Evolutionary conservation across 2,113 vertebrate species (phyloP).

Genomic region (Thamnaconus septentrionalis): DNA sequence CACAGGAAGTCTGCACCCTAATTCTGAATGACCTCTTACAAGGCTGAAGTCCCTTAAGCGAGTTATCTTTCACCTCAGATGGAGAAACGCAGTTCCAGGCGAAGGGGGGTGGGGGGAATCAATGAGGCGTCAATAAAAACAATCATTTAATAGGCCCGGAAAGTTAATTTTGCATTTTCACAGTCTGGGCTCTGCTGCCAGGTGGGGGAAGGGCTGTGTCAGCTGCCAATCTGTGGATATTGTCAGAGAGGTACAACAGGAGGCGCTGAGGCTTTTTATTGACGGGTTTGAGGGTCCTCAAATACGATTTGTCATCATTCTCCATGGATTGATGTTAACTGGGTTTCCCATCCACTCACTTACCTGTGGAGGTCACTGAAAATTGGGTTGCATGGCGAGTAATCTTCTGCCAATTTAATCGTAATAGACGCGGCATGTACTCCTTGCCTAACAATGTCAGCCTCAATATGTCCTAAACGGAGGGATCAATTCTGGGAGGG

Average conservation of each 20-base stretch:
- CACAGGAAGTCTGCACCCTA: constrained; percentile 37
- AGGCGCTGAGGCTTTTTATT: neutral
- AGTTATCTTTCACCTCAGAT: constrained; percentile 61
- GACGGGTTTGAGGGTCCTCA: constrained; percentile 20
- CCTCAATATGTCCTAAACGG: constrained; percentile 25
- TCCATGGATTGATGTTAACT: constrained; percentile 44
- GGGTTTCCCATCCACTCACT: constrained; percentile 48
- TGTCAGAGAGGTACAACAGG: constrained; percentile 19
- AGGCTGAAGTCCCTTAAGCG: constrained; percentile 47
- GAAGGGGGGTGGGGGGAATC: constrained; percentile 43
- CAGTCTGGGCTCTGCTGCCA: constrained; percentile 38
- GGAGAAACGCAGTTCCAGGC: constrained; percentile 38
- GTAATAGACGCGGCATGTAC: constrained; percentile 34
- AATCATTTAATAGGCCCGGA: constrained; percentile 50
- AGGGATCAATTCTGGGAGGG: constrained; percentile 19
- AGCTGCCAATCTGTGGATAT: constrained; percentile 33
- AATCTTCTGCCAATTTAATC: constrained; percentile 42
- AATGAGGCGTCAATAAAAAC: constrained; percentile 60
- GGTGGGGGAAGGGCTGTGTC: constrained; percentile 18
- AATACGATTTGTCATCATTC: constrained; percentile 57
- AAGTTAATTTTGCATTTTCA: constrained; percentile 49
- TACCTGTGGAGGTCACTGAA: constrained; percentile 47
- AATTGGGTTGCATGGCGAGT: constrained; percentile 41
- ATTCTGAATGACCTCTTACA: constrained; percentile 65
- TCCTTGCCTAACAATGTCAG: constrained; percentile 20